Evolutionary conservation across 2,113 vertebrate genomes (phyloP).

Genomic region (Ammodytes marinus): DNA sequence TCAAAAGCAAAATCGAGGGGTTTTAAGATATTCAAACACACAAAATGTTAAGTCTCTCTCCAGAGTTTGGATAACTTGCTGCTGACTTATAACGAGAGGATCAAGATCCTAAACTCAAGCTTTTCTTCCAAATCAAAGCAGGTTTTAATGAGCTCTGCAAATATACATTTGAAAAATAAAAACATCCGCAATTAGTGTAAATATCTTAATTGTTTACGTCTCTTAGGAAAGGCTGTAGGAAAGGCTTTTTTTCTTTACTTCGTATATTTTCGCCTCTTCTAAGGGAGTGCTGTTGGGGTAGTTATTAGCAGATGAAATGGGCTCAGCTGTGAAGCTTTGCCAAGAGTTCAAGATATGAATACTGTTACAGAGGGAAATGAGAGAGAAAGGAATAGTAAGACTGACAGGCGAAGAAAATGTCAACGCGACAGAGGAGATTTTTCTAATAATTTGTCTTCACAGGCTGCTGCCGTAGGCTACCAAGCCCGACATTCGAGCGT

Average conservation of each 20-base stretch:
- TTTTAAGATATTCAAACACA: conserved; percentile 35
- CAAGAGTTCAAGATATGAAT: conserved; percentile 81
- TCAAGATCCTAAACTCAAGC: conserved; percentile 43
- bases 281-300: conserved; percentile 42
- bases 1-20: neutral
- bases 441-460: neutral
- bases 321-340: conserved; percentile 71
- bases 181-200: conserved; percentile 45
- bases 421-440: neutral
- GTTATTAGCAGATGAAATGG: conserved; percentile 65
- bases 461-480: neutral
- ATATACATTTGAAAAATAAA: conserved; percentile 34
- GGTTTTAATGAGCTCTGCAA: conserved; percentile 67
- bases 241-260: conserved; percentile 41
- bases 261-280: conserved; percentile 32
- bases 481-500: neutral
- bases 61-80: conserved; percentile 48
- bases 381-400: conserved; percentile 21
- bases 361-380: neutral
- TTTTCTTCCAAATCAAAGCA: conserved; percentile 61
- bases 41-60: conserved; percentile 33
- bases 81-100: conserved; percentile 56
- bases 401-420: conserved; percentile 6
- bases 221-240: conserved; percentile 19
- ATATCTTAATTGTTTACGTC: conserved; percentile 7